Evolutionary conservation across 2,797 vertebrate genomes (phyloP).

Genomic region (Kryptopterus vitreolus): DNA sequence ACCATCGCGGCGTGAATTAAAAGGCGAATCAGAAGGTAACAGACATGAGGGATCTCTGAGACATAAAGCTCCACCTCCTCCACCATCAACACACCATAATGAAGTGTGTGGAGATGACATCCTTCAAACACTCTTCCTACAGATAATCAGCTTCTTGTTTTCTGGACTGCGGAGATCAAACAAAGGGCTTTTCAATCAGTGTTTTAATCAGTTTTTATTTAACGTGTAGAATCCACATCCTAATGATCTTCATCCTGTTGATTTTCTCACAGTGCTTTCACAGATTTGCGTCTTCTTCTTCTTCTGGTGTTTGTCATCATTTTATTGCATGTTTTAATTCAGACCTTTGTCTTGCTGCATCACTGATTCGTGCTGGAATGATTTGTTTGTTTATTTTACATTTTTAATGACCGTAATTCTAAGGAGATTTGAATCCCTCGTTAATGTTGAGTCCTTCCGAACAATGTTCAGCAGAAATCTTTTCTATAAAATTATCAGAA

Average conservation of each 20-base stretch:
- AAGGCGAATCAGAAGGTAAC: no score
- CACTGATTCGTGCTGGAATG: slow-evolving; percentile 2
- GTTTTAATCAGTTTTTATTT: slow-evolving; percentile 23
- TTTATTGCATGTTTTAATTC: slow-evolving; percentile 25
- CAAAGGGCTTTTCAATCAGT: slow-evolving; percentile 38
- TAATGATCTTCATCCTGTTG: no score
- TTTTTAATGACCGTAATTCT: background rate
- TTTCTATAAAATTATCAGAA: background rate
- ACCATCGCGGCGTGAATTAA: no score
- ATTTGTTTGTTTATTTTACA: background rate
- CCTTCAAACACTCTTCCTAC: no score
- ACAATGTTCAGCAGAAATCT: no score
- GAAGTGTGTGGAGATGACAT: no score
- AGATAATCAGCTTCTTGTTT: no score
- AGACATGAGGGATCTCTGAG: no score
- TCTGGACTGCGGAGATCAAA: slow-evolving; percentile 47
- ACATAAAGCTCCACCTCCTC: no score
- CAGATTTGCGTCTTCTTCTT: slow-evolving; percentile 33
- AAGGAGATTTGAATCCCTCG: background rate
- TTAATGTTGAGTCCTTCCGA: background rate
- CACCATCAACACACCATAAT: no score
- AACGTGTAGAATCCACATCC: slow-evolving; percentile 38
- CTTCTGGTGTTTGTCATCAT: slow-evolving; percentile 42
- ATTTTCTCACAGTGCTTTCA: slow-evolving; percentile 42
- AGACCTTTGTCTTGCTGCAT: slow-evolving; percentile 10